Percentiles rank a stretch among this genome's conserved stretches.
Conservation (phyloP, 2,113 vertebrate species). For the Mesoclemmys tuberculata region DNA sequence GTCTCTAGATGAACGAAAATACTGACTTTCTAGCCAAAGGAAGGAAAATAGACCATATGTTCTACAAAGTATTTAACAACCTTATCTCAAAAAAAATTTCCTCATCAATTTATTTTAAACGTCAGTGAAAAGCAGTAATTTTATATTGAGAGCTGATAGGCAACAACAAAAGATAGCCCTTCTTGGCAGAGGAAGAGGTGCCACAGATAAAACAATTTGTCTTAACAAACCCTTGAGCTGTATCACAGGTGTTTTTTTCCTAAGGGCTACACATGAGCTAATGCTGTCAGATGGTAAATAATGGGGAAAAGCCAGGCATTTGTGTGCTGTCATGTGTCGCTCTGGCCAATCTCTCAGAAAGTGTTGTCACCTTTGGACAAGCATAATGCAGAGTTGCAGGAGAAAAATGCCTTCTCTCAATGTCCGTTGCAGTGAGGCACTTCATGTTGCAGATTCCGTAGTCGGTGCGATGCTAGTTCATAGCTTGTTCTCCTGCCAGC, state of each 20-base stretch:
- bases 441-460: background rate
- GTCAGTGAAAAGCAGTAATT: slow-evolving; percentile 27
- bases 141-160: background rate
- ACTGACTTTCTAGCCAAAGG: background rate
- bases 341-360: background rate
- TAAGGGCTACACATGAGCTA: background rate
- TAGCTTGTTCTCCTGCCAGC: slow-evolving; percentile 74
- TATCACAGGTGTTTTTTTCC: background rate
- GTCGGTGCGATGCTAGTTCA: slow-evolving; percentile 29
- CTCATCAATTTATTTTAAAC: background rate
- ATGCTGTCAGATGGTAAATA: background rate
- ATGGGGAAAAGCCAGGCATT: background rate
- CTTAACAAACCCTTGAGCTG: background rate
- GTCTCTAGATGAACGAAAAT: background rate
- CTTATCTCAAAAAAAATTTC: background rate
- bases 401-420: background rate
- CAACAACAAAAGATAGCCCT: background rate
- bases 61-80: background rate
- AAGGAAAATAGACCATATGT: background rate
- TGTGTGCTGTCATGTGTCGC: background rate
- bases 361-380: background rate
- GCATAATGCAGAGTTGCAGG: background rate
- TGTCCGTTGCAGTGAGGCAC: slow-evolving; percentile 15
- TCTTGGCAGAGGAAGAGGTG: background rate
- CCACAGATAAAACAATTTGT: background rate